Evolutionary conservation across 2,888 invertebrate species (phyloP).

Genomic region (Agriopis marginaria): DNA sequence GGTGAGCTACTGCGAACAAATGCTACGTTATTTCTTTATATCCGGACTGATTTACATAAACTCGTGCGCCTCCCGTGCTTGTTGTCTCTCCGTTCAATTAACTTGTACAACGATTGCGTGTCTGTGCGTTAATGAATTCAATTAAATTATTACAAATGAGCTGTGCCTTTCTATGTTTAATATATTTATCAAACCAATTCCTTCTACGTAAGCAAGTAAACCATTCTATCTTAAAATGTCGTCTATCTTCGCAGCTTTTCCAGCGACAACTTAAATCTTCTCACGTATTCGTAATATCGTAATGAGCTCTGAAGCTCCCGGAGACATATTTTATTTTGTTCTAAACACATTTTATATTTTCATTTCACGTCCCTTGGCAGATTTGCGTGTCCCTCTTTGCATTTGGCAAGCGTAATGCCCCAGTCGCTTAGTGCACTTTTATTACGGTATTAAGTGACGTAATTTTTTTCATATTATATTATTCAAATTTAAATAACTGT

Average conservation of each 20-base stretch:
- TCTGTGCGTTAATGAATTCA: conserved; percentile 34
- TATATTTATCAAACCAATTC: conserved; percentile 19
- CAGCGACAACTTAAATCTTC: conserved; percentile 75
- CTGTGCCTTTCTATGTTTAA: conserved; percentile 20
- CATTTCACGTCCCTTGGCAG: conserved; percentile 85
- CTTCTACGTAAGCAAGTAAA: conserved; percentile 7
- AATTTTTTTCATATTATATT: conserved; percentile 87
- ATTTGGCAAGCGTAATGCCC: conserved; percentile 83
- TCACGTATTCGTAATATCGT: conserved; percentile 83
- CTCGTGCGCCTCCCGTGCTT: conserved; percentile 42
- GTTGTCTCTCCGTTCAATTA: conserved; percentile 41
- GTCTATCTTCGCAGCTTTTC: conserved; percentile 62
- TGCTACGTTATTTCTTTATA: conserved; percentile 65
- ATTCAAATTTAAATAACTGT: conserved; percentile 88
- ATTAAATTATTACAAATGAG: conserved; percentile 36
- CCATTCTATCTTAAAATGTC: conserved; percentile 45
- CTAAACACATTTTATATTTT: conserved; percentile 83
- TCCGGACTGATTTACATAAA: conserved; percentile 40
- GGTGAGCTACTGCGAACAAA: conserved; percentile 76
- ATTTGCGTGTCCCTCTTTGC: conserved; percentile 82
- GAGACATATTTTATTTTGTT: conserved; percentile 83
- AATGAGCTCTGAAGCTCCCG: conserved; percentile 79
- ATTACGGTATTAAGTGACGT: conserved; percentile 87
- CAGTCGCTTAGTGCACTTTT: conserved; percentile 87
- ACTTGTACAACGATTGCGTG: conserved; percentile 40